Conservation (phyloP, 2,797 vertebrate species). For the Coendou prehensilis region DNA sequence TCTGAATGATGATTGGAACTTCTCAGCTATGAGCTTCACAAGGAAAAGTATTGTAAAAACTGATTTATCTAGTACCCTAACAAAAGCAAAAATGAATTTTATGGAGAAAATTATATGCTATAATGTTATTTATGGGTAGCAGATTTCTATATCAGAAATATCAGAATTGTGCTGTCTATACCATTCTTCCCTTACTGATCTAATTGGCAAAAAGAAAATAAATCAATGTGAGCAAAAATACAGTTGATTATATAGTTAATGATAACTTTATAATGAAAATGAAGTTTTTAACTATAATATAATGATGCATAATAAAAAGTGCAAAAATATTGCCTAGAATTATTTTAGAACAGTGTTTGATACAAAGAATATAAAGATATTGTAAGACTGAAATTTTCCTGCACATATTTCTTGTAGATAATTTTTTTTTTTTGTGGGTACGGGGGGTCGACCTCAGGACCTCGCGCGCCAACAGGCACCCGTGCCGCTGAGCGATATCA, state of each 20-base stretch:
- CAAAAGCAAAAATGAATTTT: not conserved
- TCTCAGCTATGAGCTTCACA: not conserved
- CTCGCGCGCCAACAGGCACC: too few species aligned
- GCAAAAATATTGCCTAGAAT: conserved; percentile 16
- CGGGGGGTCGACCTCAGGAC: too few species aligned
- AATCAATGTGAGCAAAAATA: not conserved
- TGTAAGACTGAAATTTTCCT: conserved; percentile 4
- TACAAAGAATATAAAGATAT: not conserved
- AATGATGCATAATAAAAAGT: conserved; percentile 9
- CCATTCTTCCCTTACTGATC: not conserved
- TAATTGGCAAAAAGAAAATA: conserved; percentile 39
- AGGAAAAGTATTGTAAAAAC: conserved; percentile 36
- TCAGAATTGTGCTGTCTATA: not conserved
- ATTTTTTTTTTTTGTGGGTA: too few species aligned
- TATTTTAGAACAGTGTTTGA: not conserved
- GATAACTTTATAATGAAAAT: conserved; percentile 52
- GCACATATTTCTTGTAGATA: conserved; percentile 2
- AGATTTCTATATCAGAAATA: not conserved
- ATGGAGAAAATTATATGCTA: conserved; percentile 6
- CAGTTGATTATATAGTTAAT: conserved; percentile 48
- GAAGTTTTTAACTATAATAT: not conserved
- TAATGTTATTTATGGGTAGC: not conserved
- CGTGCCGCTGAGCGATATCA: too few species aligned
- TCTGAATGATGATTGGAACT: not conserved
- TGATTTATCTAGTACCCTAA: conserved; percentile 7